These are phyloP conservation scores for Silurus aristotelis DNA, from an alignment of 2,797 vertebrate species.

Conservation along the genomic window DNA sequence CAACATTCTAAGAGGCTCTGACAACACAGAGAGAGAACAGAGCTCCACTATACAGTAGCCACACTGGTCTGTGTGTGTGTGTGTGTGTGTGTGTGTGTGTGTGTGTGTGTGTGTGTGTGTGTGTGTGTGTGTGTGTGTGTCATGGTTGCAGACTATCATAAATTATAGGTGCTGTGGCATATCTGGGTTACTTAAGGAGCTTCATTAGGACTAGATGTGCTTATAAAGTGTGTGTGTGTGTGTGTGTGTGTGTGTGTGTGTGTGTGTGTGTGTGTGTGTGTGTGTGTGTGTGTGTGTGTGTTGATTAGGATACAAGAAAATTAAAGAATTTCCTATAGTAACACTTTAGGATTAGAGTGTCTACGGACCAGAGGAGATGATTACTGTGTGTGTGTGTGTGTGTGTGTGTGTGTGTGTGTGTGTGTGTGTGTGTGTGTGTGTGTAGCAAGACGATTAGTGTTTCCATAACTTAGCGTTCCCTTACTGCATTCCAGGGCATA, in stretches of 20 bases:
- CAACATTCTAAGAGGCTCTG: conserved; percentile 50
- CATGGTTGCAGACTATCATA: conserved; percentile 16
- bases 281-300: conserved; percentile 25
- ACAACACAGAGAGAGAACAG: conserved; percentile 53
- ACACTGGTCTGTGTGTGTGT: conserved; percentile 32
- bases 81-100: conserved; percentile 37
- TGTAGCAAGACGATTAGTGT: neutral
- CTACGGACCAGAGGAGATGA: neutral
- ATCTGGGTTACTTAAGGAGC: conserved; percentile 57
- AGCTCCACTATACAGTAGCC: conserved; percentile 51
- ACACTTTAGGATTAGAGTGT: neutral
- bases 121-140: conserved; percentile 44
- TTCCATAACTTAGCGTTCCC: neutral
- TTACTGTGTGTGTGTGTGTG: neutral
- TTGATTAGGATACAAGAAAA: conserved; percentile 38
- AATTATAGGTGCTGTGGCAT: conserved; percentile 44
- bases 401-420: too few species aligned
- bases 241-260: conserved; percentile 5
- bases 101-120: conserved; percentile 39
- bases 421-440: conserved; percentile 22
- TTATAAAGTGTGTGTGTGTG: conserved; percentile 27
- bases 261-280: conserved; percentile 16
- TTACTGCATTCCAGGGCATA: neutral
- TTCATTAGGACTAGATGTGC: conserved; percentile 46
- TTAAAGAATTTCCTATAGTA: conserved; percentile 7